These are phyloP conservation scores for Aramus guarauna DNA, from an alignment of 2,113 vertebrate species.

Conservation along the genomic window DNA sequence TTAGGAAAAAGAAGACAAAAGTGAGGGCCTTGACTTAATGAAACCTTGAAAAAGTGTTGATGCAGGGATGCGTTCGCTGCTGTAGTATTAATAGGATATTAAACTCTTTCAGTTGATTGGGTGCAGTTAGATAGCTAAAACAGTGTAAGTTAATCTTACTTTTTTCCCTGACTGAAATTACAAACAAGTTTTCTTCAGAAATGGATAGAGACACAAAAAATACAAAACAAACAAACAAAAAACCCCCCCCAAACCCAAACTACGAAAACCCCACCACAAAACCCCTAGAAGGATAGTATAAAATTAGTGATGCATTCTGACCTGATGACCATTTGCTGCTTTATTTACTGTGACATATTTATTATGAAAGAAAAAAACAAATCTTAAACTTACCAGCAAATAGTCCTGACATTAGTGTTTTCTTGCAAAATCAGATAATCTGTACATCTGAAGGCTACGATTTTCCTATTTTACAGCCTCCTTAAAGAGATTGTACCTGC, in stretches of 20 bases:
- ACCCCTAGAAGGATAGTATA: not conserved
- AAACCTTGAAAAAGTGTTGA: not conserved
- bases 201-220: not conserved
- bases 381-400: not conserved
- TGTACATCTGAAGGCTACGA: not conserved
- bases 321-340: not conserved
- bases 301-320: not conserved
- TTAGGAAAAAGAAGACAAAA: not conserved
- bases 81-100: not conserved
- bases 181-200: not conserved
- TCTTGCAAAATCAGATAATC: not conserved
- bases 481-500: conserved; percentile 36
- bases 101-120: not conserved
- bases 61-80: not conserved
- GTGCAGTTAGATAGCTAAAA: not conserved
- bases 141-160: not conserved
- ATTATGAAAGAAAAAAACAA: not conserved
- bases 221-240: not conserved
- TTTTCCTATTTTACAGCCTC: conserved; percentile 32
- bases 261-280: accelerated
- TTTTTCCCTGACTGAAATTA: not conserved
- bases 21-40: not conserved
- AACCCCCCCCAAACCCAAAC: not conserved
- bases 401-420: not conserved
- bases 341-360: not conserved